Percentiles rank a stretch among this genome's conserved stretches.
Conservation (phyloP, 2,888 invertebrate species). For the Erebia palarica region DNA sequence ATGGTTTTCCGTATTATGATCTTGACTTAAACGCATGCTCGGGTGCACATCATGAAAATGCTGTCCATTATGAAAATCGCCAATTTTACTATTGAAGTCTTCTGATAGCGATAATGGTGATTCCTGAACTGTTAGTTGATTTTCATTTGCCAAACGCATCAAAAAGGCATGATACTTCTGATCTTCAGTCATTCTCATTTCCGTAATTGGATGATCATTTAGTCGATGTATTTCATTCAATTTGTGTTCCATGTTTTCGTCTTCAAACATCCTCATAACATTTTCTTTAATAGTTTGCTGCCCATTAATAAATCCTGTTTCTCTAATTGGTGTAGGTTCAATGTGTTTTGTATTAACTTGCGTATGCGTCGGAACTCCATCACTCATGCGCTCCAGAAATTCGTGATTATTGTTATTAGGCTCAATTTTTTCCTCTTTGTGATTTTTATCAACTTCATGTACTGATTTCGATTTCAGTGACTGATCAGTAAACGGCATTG, state of each 20-base stretch:
- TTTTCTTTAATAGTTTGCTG: slow-evolving; percentile 10
- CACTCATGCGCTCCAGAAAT: neutral
- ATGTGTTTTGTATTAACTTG: neutral
- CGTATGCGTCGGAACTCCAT: neutral
- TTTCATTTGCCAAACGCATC: slow-evolving; percentile 17
- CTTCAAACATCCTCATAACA: slow-evolving; percentile 19
- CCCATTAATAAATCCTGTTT: slow-evolving; percentile 5
- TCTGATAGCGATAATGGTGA: neutral
- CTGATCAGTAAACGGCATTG: slow-evolving; percentile 2
- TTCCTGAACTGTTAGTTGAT: slow-evolving; percentile 1
- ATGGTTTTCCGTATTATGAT: slow-evolving; percentile 16
- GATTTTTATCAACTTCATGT: neutral
- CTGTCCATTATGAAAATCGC: slow-evolving; percentile 5
- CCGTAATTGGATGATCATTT: slow-evolving; percentile 14
- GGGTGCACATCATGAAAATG: slow-evolving; percentile 10
- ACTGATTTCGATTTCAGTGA: slow-evolving; percentile 16
- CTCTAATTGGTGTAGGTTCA: slow-evolving; percentile 2
- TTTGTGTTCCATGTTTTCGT: slow-evolving; percentile 14
- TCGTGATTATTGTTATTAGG: slow-evolving; percentile 7
- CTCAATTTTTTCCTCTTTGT: slow-evolving; percentile 3
- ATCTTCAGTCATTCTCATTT: slow-evolving; percentile 21
- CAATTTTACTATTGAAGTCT: neutral
- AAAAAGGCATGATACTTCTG: neutral
- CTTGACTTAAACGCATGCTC: slow-evolving; percentile 10
- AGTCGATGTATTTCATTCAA: slow-evolving; percentile 6